Evolutionary conservation across 2,888 invertebrate genomes (phyloP).

Genomic region (Tetramorium bicarinatum): DNA sequence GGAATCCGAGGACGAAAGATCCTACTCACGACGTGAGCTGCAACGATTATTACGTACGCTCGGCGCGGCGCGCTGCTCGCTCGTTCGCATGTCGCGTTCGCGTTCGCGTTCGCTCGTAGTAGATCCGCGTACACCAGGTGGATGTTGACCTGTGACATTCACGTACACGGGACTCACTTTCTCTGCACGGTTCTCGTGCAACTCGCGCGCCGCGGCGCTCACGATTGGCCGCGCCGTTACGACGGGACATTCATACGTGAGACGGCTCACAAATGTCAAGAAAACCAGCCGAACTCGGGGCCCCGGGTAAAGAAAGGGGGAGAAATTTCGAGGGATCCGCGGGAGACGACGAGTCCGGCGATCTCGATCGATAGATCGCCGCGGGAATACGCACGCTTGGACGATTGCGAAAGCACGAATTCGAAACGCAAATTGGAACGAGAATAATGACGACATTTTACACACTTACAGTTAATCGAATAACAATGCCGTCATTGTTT

Average conservation of each 20-base stretch:
- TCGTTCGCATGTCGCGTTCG: slow-evolving; percentile 38
- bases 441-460: not conserved
- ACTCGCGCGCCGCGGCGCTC: slow-evolving; percentile 58
- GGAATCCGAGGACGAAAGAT: slow-evolving; percentile 66
- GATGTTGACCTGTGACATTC: slow-evolving; percentile 84
- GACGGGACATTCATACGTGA: slow-evolving; percentile 73
- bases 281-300: slow-evolving; percentile 67
- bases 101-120: slow-evolving; percentile 46
- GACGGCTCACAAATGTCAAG: slow-evolving; percentile 75
- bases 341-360: not conserved
- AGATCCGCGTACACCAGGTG: slow-evolving; percentile 71
- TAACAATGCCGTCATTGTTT: not conserved
- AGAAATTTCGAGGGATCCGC: slow-evolving; percentile 51
- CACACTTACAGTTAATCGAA: not conserved
- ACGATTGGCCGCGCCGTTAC: slow-evolving; percentile 70
- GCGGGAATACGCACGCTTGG: not conserved
- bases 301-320: slow-evolving; percentile 31
- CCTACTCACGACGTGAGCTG: slow-evolving; percentile 37
- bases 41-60: slow-evolving; percentile 49
- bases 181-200: slow-evolving; percentile 79
- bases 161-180: slow-evolving; percentile 82
- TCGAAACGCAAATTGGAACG: slow-evolving; percentile 18
- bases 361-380: slow-evolving; percentile 33
- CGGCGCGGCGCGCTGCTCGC: slow-evolving; percentile 23
- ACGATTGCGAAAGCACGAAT: slow-evolving; percentile 29